Percentiles rank a stretch among this genome's conserved stretches.
phyloP scores from a whole-genome alignment of 2,113 vertebrate genomes.

The Mormyrus iriodes region DNA sequence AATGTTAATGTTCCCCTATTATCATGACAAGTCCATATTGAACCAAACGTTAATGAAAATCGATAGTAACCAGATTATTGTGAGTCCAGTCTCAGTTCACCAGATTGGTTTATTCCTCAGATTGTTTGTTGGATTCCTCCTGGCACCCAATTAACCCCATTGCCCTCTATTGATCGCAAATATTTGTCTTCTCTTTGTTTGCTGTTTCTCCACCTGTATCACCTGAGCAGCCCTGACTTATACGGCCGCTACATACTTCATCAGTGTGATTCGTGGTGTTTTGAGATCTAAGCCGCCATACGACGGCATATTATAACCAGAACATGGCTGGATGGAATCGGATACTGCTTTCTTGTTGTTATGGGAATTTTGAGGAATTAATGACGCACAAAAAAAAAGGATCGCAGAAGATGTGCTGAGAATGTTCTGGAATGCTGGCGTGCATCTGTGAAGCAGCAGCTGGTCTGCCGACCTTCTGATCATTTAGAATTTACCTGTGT shows the following conservation, averaged over 20 bases:
- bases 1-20: constrained; percentile 23
- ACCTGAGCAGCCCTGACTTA: neutral
- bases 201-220: neutral
- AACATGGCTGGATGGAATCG: neutral
- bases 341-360: neutral
- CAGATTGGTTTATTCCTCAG: constrained; percentile 32
- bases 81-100: constrained; percentile 8
- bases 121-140: constrained; percentile 22
- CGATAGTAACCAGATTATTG: constrained; percentile 33
- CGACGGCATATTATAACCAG: neutral
- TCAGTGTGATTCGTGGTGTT: neutral
- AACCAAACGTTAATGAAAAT: constrained; percentile 28
- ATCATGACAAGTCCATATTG: constrained; percentile 13
- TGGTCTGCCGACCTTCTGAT: neutral
- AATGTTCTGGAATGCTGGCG: neutral
- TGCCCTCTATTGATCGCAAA: constrained; percentile 5
- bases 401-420: neutral
- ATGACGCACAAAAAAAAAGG: neutral
- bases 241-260: neutral
- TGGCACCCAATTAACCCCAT: constrained; percentile 24
- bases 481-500: neutral
- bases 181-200: constrained; percentile 18
- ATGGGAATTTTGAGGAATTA: neutral
- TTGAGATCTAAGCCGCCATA: neutral
- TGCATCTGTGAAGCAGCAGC: neutral